Evolutionary conservation across 1,140 invertebrate species (phyloP), one percentile per base, ranked within the genome.

Genomic region (Micrasema longulum): DNA sequence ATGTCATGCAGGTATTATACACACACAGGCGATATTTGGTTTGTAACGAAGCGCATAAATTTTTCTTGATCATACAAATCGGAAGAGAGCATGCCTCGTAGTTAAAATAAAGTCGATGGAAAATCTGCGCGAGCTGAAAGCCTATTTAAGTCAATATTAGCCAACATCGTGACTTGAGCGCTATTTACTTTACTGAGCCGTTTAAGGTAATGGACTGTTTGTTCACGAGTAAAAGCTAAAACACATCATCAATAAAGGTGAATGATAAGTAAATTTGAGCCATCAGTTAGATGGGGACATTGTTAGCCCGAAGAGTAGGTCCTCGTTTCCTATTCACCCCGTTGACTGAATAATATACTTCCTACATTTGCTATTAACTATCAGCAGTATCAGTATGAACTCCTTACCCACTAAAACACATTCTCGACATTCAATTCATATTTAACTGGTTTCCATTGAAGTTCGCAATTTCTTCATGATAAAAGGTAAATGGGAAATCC

Each of bases 201-300:
- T 18, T 50, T 50, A 50, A 22, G 47, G 23, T 53, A 53, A 53
- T 35, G 50, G 50, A 35, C 23, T 53, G 50, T 53, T 53, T 53
- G 23, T 31, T 35, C 5, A 16, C 18, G 50, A 23, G 22, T 53
- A 53, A 53, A 20, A 53, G 23, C 23, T 35, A 9, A 31, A 53
- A 35, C 26, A 53, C 11, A 35, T 53, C 50, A 26, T 53, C 23
- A 35, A 53, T 48, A 48, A 31, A 18, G 23, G 12, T 4, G 50
- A 31, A 16, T 53, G 18, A 48, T 26, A 53, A 53, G n/a, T 53
- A 53, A 26, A 53, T 53, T n/a, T 1, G 22, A 53, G 48, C 20
- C 5, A 47, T 47, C 45, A 1, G 16, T 18, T 20, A 48, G 45
- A 20, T 6, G 16, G 16, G 45, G 10, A 48, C 45, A 48, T 48